Conservation (phyloP, 2,888 invertebrate genomes). For the Folsomia candida region DNA sequence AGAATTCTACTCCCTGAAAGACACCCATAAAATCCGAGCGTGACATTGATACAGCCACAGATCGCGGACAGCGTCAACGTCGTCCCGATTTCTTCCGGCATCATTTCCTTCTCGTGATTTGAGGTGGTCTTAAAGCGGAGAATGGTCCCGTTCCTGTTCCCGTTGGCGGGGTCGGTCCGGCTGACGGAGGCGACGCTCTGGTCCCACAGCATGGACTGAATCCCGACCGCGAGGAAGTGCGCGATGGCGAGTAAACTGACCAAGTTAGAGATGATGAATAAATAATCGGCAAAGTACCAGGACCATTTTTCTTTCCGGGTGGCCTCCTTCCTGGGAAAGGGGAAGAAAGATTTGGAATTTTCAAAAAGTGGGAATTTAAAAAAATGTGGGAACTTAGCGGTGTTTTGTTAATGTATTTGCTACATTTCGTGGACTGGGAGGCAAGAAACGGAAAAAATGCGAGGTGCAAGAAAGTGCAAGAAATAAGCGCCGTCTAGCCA, state of each 20-base stretch:
- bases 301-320: constrained; percentile 24
- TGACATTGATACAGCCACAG: not conserved
- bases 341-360: not conserved
- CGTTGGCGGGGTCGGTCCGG: not conserved
- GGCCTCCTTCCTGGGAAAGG: not conserved
- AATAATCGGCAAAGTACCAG: constrained; percentile 35
- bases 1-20: not conserved
- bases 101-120: too few relatives aligned
- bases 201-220: not conserved
- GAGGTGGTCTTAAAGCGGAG: too few relatives aligned
- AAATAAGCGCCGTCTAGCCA: too few relatives aligned
- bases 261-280: constrained; percentile 32
- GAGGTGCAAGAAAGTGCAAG: too few relatives aligned
- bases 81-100: too few relatives aligned
- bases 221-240: not conserved
- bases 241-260: constrained; percentile 12
- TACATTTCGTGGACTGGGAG: too few relatives aligned
- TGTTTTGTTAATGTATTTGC: too few relatives aligned
- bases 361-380: not conserved
- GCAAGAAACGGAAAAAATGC: too few relatives aligned
- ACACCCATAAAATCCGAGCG: not conserved
- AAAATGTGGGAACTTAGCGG: too few relatives aligned
- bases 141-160: not conserved
- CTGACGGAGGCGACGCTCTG: not conserved
- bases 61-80: not conserved